Base-by-base conservation (phyloP, 2,888 invertebrate species). In the Amphipoea lucens region DNA sequence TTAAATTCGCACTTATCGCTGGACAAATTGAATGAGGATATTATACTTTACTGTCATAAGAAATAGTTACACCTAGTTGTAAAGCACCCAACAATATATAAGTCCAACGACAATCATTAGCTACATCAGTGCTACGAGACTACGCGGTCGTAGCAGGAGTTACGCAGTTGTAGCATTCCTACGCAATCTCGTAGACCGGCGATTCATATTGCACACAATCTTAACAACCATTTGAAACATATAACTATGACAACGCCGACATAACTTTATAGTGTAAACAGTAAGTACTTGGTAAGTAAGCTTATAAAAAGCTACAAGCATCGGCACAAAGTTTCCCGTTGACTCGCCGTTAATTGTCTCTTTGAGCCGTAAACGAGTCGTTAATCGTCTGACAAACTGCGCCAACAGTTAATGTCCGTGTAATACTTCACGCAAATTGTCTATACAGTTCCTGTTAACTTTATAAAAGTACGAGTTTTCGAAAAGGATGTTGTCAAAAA, bases 291-390 rank as follows among this genome's bases (percentile, higher is more conserved):
- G 4, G 29, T 63, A 20, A 40, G n/a, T 68, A 42, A 23, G 23
- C 14, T 54, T 81, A 42, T 42, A 20, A 51, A 60, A 74, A 29
- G 20, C 3, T 7, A 60, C 14, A 67, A 76, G n/a, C 4, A 57
- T 20, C 2, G n/a, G 45, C 36, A 57, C 36, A 12, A 80, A 70
- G 54, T 66, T 12, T 3, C 9, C 42, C 29, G 68, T 88, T 87
- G 48, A 90, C 86, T 86, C 66, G 66, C 57, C 84, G 79, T 87
- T 88, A 89, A 85, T 62, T 68, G 71, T 69, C 80, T 85, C 79
- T 79, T 78, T 82, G 74, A 85, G 69, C 54, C 70, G 79, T 67
- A 74, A 80, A 80, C 89, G 87, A 84, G 79, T 78, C 78, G 81
- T 81, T 86, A 84, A 83, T 81, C 83, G 86, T 83, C 48, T 72